These are phyloP conservation scores for Pachycephala philippinensis DNA, from an alignment of 2,113 vertebrate species.

Conservation along the genomic window DNA sequence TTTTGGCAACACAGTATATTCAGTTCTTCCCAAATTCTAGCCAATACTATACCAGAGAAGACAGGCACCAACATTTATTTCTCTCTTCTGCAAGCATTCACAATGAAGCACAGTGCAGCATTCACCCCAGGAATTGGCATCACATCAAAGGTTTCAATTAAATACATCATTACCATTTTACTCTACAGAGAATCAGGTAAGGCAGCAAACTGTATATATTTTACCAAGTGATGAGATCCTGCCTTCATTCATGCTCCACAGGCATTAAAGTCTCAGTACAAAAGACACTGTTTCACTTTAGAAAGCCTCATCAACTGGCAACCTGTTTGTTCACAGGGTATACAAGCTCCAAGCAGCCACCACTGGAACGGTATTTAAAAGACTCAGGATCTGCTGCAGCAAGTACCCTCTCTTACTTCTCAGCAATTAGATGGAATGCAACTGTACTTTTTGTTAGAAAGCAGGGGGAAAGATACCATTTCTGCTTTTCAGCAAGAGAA, in stretches of 20 bases:
- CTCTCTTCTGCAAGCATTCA: not conserved
- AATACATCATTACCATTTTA: conserved; percentile 14
- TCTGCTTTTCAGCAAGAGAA: not conserved
- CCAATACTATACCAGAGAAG: not conserved
- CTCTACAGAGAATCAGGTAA: not conserved
- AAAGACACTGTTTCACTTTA: not conserved
- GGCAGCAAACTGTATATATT: not conserved
- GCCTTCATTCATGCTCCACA: not conserved
- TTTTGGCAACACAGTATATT: not conserved
- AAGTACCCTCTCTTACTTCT: not conserved
- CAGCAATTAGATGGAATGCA: not conserved
- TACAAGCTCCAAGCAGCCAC: not conserved
- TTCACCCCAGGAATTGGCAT: not conserved
- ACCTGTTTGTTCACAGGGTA: not conserved
- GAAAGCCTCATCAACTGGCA: not conserved
- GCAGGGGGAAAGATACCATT: not conserved
- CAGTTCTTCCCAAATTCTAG: not conserved
- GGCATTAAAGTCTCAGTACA: not conserved
- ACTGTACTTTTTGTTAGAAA: not conserved
- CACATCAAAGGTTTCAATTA: conserved; percentile 12
- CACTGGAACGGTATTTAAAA: not conserved
- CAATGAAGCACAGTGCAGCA: not conserved
- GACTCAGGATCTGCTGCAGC: not conserved
- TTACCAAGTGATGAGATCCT: not conserved
- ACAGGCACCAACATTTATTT: not conserved